Evolutionary conservation across 2,888 invertebrate genomes (phyloP).

Genomic region (Caenorhabditis auriculariae): DNA sequence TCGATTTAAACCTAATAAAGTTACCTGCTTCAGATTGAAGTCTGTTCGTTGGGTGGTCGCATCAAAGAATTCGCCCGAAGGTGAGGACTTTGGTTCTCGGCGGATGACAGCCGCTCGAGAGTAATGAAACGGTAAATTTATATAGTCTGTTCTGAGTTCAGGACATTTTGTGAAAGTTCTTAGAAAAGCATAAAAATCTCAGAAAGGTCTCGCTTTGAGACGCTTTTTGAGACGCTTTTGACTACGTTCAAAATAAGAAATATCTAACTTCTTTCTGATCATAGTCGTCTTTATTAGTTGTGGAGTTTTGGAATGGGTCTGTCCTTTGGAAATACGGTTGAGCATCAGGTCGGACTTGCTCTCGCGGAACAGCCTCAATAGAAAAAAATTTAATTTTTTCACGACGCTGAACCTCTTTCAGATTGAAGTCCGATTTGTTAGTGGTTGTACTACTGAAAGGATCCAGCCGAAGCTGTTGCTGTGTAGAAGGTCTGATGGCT

Average conservation of each 20-base stretch:
- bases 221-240: no score
- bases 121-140: no score
- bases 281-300: constrained; percentile 1
- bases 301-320: neutral
- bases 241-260: neutral
- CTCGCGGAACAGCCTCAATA: no score
- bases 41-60: constrained; percentile 13
- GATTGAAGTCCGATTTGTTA: constrained; percentile 6
- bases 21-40: constrained; percentile 17
- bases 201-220: no score
- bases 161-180: no score
- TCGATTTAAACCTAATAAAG: neutral
- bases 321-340: neutral
- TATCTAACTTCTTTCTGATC: neutral
- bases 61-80: constrained; percentile 10
- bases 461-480: no score
- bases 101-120: no score
- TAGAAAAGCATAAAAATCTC: no score
- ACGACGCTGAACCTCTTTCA: constrained; percentile 14
- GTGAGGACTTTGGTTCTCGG: no score
- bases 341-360: neutral
- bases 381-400: no score
- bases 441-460: no score
- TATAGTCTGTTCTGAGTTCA: no score
- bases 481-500: neutral